Base-by-base conservation (phyloP, 2,113 vertebrate genomes). In the Bagarius yarrelli region DNA sequence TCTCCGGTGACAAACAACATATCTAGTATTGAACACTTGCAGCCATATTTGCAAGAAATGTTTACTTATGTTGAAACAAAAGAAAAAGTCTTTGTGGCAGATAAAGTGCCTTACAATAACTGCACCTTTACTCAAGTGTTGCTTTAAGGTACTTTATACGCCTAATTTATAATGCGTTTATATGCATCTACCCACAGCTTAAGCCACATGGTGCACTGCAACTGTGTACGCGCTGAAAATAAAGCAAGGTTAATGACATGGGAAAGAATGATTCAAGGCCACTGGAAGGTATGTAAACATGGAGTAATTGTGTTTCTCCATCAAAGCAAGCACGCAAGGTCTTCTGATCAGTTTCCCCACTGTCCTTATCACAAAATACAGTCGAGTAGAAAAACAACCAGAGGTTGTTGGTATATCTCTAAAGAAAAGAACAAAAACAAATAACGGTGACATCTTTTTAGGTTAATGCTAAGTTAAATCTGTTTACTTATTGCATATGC, bases 231-330 rank as follows among this genome's bases (percentile, higher is more conserved):
- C 59, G 64, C 50, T 82, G 76, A 79, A 85, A 75, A 60, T 70
- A 60, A 85, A 85, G 75, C 60, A 85, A 66, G 30, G 18, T 36
- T 63, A 56, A 59, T 82, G 81, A 80, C 81, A 57, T 85, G 71
- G n/a, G 71, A 82, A 76, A 76, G 56, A 76, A 34, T 13, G 27
- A 76, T 27, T 85, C 76, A 85, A 85, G 84, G 84, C 23, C 81
- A 63, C 32, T 27, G 55, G 61, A 56, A 25, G 11, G 59, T 40
- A 76, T 79, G 71, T 71, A 61, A 85, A 85, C 80, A 79, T 34
- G 32, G 50, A 25, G 40, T 25, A 3, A 78, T 63, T 80, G 72
- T 75, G 72, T 72, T 25, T 55, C 60, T 79, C 53, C 34, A 57
- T 64, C 52, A 64, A 47, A 66, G 50, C 53, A 55, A 47, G 55